Base-by-base conservation (phyloP, 2,797 vertebrate species). In the Amblyopsis hoosieri region DNA sequence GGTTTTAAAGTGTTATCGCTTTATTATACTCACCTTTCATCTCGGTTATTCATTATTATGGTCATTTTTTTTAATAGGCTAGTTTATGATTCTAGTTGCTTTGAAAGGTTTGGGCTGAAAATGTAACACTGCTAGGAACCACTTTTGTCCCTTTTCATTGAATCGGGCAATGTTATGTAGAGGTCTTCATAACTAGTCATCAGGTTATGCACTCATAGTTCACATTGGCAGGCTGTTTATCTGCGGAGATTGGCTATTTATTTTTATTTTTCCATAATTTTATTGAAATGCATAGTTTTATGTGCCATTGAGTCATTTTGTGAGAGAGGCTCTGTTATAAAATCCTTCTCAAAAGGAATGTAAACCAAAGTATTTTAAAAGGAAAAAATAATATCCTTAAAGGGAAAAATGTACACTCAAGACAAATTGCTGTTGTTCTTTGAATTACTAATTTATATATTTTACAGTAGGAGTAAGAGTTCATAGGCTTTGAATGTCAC, bases 301-400 rank as follows among this genome's bases (percentile, higher is more conserved):
- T 3, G 23, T 29, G 23, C 23, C 23, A 29, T 29, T 29, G 23
- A 29, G 23, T 29, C 23, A 29, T 29, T 29, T 29, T 29, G 23
- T 29, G 31, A 54, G 12, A 48, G 57, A 7, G 2, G 33, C 47
- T 33, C 12, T 54, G 12, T 55, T 64, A 5, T 61, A 45, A 47
- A 68, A 59, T 67, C 54, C 49, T 62, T 58, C 59, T 59, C 17
- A 45, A 11, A 1, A n/a, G 45, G 31, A 42, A 54, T 61, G 47
- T 14, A 12, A 45, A 54, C 51, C 12, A 5, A 6, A 13, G 37
- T 42, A 10, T 12, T 11, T 15, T 42, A 3, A 45, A 54, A 33
- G 3, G 23, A 5, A 17, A 61, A 14, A 12, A 48, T 48, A 3
- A 12, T 59, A 19, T 29, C 8, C 47, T 11, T 52, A 37, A 56